Base-by-base conservation (phyloP, 1,140 invertebrate genomes). In the Ctenoplectra terminalis region DNA sequence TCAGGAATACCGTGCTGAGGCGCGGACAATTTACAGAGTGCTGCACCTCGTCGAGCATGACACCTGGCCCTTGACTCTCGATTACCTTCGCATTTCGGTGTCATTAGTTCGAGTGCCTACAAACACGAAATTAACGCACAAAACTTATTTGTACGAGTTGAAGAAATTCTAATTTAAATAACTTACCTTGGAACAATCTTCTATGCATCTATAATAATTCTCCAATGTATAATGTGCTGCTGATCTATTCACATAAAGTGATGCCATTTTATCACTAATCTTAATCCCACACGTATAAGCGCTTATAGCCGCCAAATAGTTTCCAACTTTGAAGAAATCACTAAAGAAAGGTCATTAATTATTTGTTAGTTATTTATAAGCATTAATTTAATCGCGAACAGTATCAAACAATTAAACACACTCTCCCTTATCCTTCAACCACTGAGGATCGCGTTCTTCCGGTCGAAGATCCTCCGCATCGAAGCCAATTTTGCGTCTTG, bases 381-480 rank as follows among this genome's bases (percentile, higher is more conserved):
- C 67, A 78, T 50, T 29, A 40, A 26, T 43, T n/a, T 43, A 26
- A 48, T 52, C 23, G 3, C 23, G 37, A 26, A 11, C 20, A 29
- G 52, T 15, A 61, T 31, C 17, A 54, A 75, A 60, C 1, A 2
- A 15, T 11, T 31, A 69, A 80, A 94, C 95, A 92, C 91, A 96
- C 95, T 97, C 95, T 84, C 97, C 98, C 94, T 98, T 98, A 64
- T 96, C 95, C 83, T 97, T 96, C 56, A 98, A 95, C 95, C 96
- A 98, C 74, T 96, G 94, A 6, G 97, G 97, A 94, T 98, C 96
- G 87, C 96, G 96, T 92, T 98, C 97, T 91, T 98, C 97, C 13
- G 96, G 96, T 73, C 95, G 94, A 4, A 98, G 93, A 93, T 98
- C 97, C 90, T 96, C 95, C 37, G 95, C 95, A 31, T 96, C 94